Conservation (phyloP, 1,140 invertebrate species). For the Pectinophora gossypiella region DNA sequence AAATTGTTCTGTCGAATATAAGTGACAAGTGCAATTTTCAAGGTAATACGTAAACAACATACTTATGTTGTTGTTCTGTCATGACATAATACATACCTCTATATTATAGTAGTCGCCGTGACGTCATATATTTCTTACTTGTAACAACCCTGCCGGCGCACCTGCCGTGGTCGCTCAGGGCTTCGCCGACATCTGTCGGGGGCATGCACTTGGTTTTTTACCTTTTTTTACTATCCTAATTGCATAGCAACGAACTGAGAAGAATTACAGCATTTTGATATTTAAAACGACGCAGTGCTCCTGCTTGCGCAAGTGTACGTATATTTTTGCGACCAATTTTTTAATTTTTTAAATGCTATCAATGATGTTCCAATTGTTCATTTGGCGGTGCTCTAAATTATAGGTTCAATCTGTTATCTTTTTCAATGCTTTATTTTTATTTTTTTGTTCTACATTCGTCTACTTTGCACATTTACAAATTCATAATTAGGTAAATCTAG, state of each 20-base stretch:
- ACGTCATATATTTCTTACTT: too few species aligned
- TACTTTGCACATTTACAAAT: too few species aligned
- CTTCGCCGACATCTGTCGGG: slow-evolving; percentile 57
- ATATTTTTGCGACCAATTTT: not conserved
- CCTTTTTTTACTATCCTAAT: slow-evolving; percentile 37
- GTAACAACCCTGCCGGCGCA: slow-evolving; percentile 51
- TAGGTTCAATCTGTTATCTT: too few species aligned
- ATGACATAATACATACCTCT: not conserved
- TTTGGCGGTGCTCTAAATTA: too few species aligned
- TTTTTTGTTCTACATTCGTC: too few species aligned
- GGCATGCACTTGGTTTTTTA: slow-evolving; percentile 43
- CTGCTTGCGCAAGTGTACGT: not conserved
- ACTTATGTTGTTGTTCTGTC: too few species aligned
- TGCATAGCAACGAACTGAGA: slow-evolving; percentile 34
- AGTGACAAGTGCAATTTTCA: too few species aligned
- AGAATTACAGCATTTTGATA: slow-evolving; percentile 18
- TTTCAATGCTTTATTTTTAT: too few species aligned
- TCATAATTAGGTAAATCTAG: too few species aligned
- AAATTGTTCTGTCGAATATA: too few species aligned
- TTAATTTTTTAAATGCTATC: not conserved
- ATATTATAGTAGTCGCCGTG: not conserved
- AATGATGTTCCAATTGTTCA: too few species aligned
- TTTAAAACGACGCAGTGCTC: not conserved
- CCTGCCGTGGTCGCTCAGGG: slow-evolving; percentile 55
- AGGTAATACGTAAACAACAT: too few species aligned